phyloP scores from a whole-genome alignment of 2,113 vertebrate species.

The Natator depressus region DNA sequence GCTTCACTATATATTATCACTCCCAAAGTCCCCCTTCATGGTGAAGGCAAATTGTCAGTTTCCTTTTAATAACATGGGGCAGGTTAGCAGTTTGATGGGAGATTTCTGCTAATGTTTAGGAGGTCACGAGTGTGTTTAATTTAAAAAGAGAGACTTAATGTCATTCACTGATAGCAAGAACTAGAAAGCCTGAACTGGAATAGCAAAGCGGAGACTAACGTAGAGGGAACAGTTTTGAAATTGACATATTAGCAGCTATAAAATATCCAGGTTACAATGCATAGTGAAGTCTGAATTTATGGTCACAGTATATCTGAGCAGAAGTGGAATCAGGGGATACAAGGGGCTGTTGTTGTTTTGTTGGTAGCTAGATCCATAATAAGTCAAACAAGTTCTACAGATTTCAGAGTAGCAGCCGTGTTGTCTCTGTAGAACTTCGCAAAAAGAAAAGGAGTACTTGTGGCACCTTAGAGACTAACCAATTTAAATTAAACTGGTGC shows the following conservation, averaged over 20 bases:
- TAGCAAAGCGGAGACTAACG: not conserved
- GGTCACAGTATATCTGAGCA: not conserved
- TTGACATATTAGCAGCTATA: not conserved
- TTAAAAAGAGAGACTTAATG: not conserved
- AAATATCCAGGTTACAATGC: not conserved
- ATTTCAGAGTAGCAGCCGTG: too few species aligned
- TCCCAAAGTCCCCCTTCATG: fast-evolving
- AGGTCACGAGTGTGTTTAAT: not conserved
- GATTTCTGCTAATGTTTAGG: not conserved
- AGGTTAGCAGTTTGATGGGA: not conserved
- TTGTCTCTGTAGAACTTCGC: too few species aligned
- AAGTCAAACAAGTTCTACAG: not conserved
- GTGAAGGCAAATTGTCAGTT: not conserved
- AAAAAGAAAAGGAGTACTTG: too few species aligned
- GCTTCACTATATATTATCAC: fast-evolving
- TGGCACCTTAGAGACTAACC: too few species aligned
- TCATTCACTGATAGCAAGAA: not conserved
- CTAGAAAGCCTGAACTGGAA: not conserved
- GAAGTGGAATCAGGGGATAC: too few species aligned
- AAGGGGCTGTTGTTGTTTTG: not conserved
- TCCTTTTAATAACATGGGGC: not conserved
- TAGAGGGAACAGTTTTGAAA: not conserved
- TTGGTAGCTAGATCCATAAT: not conserved
- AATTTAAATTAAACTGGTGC: too few species aligned
- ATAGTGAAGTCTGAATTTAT: not conserved